A percentile compares a stretch with the other conserved stretches of the same genome.
phyloP scores from a whole-genome alignment of 92 coral and sea anemone species.

The Bergia puertoricense region DNA sequence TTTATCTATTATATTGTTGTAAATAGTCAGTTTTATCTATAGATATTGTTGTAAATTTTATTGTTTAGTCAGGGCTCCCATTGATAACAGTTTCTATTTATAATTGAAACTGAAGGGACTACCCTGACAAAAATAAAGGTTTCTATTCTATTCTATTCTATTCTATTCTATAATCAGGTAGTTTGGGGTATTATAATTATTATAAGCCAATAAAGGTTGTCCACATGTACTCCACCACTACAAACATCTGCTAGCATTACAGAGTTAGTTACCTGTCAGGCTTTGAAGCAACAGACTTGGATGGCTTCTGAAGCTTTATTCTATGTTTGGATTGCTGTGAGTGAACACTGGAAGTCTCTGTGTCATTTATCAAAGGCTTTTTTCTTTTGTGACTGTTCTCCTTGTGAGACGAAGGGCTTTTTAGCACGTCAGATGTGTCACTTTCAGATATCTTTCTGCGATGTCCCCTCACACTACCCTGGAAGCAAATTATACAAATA shows the following conservation, averaged over 20 bases:
- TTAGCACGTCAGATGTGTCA: slow-evolving; percentile 1
- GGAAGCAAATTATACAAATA: not conserved
- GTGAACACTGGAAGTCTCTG: slow-evolving; percentile 29
- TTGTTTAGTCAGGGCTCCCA: too few relatives aligned
- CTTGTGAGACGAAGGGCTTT: slow-evolving; percentile 11
- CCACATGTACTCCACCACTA: not conserved
- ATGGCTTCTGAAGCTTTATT: not conserved
- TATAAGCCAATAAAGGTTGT: too few relatives aligned
- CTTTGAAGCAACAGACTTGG: slow-evolving; percentile 9
- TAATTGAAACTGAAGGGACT: too few relatives aligned
- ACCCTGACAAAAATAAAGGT: too few relatives aligned
- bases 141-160: too few relatives aligned
- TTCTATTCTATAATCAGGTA: too few relatives aligned
- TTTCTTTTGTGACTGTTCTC: slow-evolving; percentile 17
- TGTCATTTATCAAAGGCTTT: slow-evolving; percentile 13
- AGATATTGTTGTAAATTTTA: too few relatives aligned
- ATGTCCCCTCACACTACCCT: slow-evolving; percentile 15
- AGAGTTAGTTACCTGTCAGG: not conserved
- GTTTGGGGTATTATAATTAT: too few relatives aligned
- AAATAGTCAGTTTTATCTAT: too few relatives aligned
- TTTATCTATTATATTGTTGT: too few relatives aligned
- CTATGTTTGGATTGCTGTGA: not conserved
- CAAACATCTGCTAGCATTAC: not conserved
- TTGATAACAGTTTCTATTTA: too few relatives aligned
- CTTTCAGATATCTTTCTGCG: slow-evolving; percentile 41